These are phyloP conservation scores for Apamea anceps DNA, from an alignment of 2,888 invertebrate genomes.

Conservation along the genomic window DNA sequence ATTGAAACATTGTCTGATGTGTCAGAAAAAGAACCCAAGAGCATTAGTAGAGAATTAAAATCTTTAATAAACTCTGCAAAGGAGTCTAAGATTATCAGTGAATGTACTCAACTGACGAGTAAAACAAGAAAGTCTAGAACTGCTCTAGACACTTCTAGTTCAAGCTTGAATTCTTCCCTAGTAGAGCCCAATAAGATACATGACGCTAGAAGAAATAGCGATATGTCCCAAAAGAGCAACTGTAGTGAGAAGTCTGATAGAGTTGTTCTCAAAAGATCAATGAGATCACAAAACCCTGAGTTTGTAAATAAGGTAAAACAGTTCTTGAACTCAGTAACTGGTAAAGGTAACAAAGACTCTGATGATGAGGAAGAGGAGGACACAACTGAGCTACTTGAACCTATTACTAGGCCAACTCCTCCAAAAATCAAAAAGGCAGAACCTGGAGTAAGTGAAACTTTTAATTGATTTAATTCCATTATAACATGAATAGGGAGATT, in stretches of 20 bases:
- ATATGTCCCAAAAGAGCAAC: slow-evolving; percentile 81
- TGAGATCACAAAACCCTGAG: slow-evolving; percentile 92
- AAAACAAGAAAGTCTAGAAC: slow-evolving; percentile 86
- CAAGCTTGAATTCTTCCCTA: slow-evolving; percentile 83
- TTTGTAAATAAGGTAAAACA: slow-evolving; percentile 91
- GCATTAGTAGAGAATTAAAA: slow-evolving; percentile 90
- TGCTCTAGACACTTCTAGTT: slow-evolving; percentile 85
- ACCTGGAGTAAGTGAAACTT: slow-evolving; percentile 62
- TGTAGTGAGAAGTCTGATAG: slow-evolving; percentile 84
- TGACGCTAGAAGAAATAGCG: slow-evolving; percentile 79
- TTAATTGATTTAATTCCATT: slow-evolving; percentile 13
- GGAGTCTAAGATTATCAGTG: slow-evolving; percentile 92
- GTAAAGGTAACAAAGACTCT: slow-evolving; percentile 77
- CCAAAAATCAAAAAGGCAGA: slow-evolving; percentile 73
- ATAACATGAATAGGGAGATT: neutral
- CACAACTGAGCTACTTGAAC: slow-evolving; percentile 62
- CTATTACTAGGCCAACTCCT: slow-evolving; percentile 60
- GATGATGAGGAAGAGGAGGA: slow-evolving; percentile 79
- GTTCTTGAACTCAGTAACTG: slow-evolving; percentile 90
- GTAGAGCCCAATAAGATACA: slow-evolving; percentile 78
- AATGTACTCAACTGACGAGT: slow-evolving; percentile 89
- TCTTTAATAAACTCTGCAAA: slow-evolving; percentile 92
- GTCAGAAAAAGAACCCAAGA: slow-evolving; percentile 83
- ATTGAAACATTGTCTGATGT: slow-evolving; percentile 74
- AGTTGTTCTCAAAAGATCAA: slow-evolving; percentile 83